Conservation (phyloP, 2,113 vertebrate species). For the Micromys minutus region DNA sequence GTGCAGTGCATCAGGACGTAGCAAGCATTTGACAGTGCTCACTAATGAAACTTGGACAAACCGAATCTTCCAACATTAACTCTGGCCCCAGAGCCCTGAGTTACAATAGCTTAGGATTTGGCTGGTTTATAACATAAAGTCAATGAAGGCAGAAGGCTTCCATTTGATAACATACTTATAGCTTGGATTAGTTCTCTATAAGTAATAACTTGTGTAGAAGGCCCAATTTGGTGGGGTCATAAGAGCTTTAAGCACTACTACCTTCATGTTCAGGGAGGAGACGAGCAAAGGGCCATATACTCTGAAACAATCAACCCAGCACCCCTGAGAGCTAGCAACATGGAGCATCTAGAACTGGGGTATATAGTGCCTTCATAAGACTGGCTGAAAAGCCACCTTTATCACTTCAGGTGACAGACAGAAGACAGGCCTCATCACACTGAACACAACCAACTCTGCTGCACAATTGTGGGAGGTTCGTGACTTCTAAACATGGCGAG, state of each 20-base stretch:
- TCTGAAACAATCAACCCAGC: slow-evolving; percentile 87
- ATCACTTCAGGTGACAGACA: slow-evolving; percentile 51
- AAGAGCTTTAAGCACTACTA: slow-evolving; percentile 90
- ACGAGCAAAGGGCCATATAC: slow-evolving; percentile 85
- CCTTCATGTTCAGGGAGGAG: slow-evolving; percentile 82
- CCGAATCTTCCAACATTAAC: neutral
- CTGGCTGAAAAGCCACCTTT: slow-evolving; percentile 74
- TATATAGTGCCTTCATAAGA: slow-evolving; percentile 84
- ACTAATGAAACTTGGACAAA: neutral
- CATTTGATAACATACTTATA: slow-evolving; percentile 71
- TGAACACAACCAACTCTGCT: slow-evolving; percentile 10
- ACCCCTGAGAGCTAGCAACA: slow-evolving; percentile 87
- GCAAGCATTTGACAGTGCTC: neutral
- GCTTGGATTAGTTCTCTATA: slow-evolving; percentile 82
- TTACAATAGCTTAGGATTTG: neutral
- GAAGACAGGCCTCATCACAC: neutral
- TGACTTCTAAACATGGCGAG: neutral
- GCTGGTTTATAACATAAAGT: neutral
- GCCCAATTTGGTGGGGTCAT: slow-evolving; percentile 84
- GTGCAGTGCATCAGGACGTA: neutral
- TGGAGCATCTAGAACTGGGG: slow-evolving; percentile 91
- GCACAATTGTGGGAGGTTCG: neutral
- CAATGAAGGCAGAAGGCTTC: slow-evolving; percentile 6
- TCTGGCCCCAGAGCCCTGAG: neutral
- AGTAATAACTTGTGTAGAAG: slow-evolving; percentile 82